Evolutionary conservation across 2,888 invertebrate species (phyloP), one percentile per base, ranked within the genome.

Genomic region (Drosophila neotestacea): DNA sequence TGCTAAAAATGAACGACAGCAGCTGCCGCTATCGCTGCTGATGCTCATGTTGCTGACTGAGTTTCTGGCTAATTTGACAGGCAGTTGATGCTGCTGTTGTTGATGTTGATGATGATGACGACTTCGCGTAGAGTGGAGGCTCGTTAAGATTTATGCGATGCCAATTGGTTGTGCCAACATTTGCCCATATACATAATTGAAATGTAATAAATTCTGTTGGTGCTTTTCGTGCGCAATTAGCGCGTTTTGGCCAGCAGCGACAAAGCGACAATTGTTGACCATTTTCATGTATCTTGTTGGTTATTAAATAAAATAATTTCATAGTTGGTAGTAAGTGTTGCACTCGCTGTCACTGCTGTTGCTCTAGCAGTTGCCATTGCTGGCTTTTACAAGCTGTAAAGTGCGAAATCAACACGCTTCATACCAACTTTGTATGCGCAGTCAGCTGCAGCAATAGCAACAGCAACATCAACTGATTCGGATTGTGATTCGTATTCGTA

Each of bases 361-460:
- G 54, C 28, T 39, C 47, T 22, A 27, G 30, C 42, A 59, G 67
- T 75, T 81, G 76, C 85, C 84, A 83, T 77, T 88, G 89, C 78
- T 73, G 77, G 60, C 74, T 71, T 46, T 75, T 79, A 90, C 85
- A 85, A 87, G 85, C 74, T 85, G 85, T 90, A 85, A 90, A 89
- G 85, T 90, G 85, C 90, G 85, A 85, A 90, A 89, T 87, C 79
- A 89, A 90, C 85, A 85, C 85, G 89, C 88, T 89, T 90, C 89
- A 85, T 90, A 73, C 88, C 89, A 90, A 89, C 76, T 87, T 73
- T 59, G 64, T 70, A 54, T 54, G 38, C 34, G 32, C 48, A 46
- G 34, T 55, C 58, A 62, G 73, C 64, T 51, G 65, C 73, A 32
- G 50, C 59, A 32, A 11, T 52, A 42, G 30, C 50, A 48, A n/a